Base-by-base conservation (phyloP, 1,140 invertebrate genomes). In the Cotesia glomerata region DNA sequence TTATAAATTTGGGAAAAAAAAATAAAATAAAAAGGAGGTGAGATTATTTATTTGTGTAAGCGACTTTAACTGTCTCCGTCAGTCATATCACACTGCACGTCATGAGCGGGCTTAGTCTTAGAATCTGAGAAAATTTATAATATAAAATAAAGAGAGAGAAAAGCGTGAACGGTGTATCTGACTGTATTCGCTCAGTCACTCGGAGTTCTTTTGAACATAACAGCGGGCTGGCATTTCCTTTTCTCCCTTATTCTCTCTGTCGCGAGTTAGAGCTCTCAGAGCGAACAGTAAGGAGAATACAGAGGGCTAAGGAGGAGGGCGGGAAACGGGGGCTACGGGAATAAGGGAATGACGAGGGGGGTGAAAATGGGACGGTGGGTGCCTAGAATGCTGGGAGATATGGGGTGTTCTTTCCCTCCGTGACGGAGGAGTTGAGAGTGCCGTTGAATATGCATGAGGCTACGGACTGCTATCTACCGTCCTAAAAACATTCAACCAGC, bases 391-490 rank as follows among this genome's bases (percentile, higher is more conserved):
- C 70, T 61, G 69, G 75, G 76, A 59, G 69, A 52, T 69, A 59
- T 77, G 81, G 82, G 81, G 82, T 84, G 85, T 86, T 86, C 84
- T 86, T 86, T 86, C 84, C 85, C 86, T 87, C 86, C 82, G 84
- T 87, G 84, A 87, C 85, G 86, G 85, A 87, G 86, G 85, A 87
- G 86, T 87, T 84, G 84, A 86, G 86, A 87, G 85, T 87, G 82
- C 84, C 80, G 84, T 85, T 87, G 86, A 86, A 87, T 86, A 87
- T 87, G 85, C 86, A 86, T 86, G 86, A 87, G 82, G 77, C 82
- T 81, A 80, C 77, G 79, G 70, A 58, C 74, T 78, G 82, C 82
- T 86, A 86, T 83, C 83, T 79, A 81, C 85, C 84, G 81, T 85
- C 85, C 86, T 86, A 86, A 87, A 86, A 86, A 87, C 86, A 87